Evolutionary conservation across 2,797 vertebrate species (phyloP).

Genomic region (Lepus oiostolus): DNA sequence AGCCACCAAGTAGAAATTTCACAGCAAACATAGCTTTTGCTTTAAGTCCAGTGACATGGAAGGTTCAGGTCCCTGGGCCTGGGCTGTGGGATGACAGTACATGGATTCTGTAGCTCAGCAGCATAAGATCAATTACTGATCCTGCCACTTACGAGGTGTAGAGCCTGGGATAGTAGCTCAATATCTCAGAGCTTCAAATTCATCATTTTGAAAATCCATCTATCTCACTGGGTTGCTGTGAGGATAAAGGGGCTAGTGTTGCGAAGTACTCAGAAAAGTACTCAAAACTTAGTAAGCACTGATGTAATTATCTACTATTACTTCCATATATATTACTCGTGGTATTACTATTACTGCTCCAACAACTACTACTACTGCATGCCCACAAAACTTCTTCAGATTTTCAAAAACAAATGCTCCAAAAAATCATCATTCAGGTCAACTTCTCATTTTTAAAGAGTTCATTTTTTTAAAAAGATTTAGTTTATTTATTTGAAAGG

Average conservation of each 20-base stretch:
- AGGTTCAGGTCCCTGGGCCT: background rate
- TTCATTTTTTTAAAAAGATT: too few species aligned
- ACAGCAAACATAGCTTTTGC: background rate
- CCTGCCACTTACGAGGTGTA: background rate
- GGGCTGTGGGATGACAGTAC: fast-evolving
- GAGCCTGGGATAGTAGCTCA: background rate
- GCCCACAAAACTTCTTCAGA: background rate
- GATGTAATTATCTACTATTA: background rate
- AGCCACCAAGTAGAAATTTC: background rate
- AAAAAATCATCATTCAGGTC: background rate
- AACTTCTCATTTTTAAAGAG: too few species aligned
- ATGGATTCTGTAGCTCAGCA: background rate
- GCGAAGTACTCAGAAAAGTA: background rate
- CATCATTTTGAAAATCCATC: background rate
- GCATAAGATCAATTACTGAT: background rate
- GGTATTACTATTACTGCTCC: too few species aligned
- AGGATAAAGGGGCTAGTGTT: background rate
- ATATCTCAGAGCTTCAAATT: background rate
- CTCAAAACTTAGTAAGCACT: background rate
- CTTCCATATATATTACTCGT: background rate
- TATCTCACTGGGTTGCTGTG: background rate
- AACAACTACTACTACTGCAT: background rate
- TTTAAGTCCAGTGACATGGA: background rate
- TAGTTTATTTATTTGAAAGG: too few species aligned
- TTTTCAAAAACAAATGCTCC: background rate